Evolutionary conservation across 2,888 invertebrate genomes (phyloP), one percentile per base, ranked within the genome.

Genomic region (Schizotus pectinicornis): DNA sequence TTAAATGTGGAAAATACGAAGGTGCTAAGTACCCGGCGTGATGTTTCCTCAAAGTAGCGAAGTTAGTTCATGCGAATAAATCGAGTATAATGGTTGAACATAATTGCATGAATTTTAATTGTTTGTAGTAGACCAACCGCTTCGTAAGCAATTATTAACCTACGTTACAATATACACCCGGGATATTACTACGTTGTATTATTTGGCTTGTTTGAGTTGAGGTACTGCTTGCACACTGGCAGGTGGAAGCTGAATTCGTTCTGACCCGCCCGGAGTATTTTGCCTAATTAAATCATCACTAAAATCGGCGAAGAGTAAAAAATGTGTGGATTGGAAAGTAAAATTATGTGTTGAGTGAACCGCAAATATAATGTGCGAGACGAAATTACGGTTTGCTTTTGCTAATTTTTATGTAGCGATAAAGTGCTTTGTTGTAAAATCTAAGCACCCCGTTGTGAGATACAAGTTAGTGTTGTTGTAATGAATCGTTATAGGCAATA

Each of bases 401-500:
- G 11, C 45, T 45, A 45, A 33, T 45, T 33, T 45, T 33, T 45
- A 45, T 45, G 33, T 33, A 13, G 8, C 8, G 34, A 32, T 45
- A 45, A 33, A 32, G 7, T 1, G 1, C 34, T 45, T 45, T 12
- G 14, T 45, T 45, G 33, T 33, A 32, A 45, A 45, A 13, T 43
- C 33, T 22, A 32, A 43, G 11, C 22, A 43, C 30, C 12, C 32
- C 7, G 33, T 33, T n/a, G 32, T 30, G 42, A 42, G 32, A 32
- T 42, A 43, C 12, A 43, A 11, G 32, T 32, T 32, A 31, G 12
- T 32, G n/a, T 43, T 8, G 43, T 43, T 32, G 32, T 43, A 43
- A 43, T 43, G 43, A 43, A 43, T 33, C 33, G 45, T 45, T 45
- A 45, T 45, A 45, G 45, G 2, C 32, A 14, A 33, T 45, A 45